phyloP scores from a whole-genome alignment of 2,888 invertebrate species.

The Trichogramma dendrolimi region DNA sequence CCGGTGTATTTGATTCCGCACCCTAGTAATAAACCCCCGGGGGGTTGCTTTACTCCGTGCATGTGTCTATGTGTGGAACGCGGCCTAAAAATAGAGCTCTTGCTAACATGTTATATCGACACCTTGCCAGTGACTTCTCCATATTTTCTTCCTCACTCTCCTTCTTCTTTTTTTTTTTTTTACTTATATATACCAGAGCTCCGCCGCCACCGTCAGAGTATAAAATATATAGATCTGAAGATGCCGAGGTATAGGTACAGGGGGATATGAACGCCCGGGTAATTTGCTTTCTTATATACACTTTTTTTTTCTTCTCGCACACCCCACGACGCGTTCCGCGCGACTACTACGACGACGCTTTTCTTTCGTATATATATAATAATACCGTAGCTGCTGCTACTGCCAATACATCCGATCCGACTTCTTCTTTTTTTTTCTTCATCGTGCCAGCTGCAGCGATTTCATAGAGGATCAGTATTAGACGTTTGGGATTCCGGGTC shows the following conservation, averaged over 20 bases:
- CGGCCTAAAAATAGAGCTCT: constrained; percentile 17
- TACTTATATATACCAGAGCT: constrained; percentile 20
- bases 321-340: not conserved
- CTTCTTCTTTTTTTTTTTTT: constrained; percentile 20
- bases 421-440: not conserved
- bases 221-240: no score
- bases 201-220: not conserved
- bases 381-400: no score
- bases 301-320: not conserved
- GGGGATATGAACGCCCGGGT: constrained; percentile 46
- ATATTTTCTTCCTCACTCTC: constrained; percentile 12
- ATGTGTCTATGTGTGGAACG: constrained; percentile 1
- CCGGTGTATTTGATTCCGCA: constrained; percentile 52
- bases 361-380: not conserved
- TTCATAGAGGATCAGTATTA: no score
- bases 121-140: constrained; percentile 39
- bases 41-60: constrained; percentile 36
- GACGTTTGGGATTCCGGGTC: not conserved
- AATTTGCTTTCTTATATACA: constrained; percentile 51
- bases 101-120: constrained; percentile 51
- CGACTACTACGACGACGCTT: constrained; percentile 1
- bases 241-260: constrained; percentile 32
- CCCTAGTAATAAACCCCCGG: constrained; percentile 53
- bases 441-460: not conserved
- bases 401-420: not conserved